These are phyloP conservation scores for Acronicta leporina DNA, from an alignment of 2,888 invertebrate genomes.

Conservation along the genomic window DNA sequence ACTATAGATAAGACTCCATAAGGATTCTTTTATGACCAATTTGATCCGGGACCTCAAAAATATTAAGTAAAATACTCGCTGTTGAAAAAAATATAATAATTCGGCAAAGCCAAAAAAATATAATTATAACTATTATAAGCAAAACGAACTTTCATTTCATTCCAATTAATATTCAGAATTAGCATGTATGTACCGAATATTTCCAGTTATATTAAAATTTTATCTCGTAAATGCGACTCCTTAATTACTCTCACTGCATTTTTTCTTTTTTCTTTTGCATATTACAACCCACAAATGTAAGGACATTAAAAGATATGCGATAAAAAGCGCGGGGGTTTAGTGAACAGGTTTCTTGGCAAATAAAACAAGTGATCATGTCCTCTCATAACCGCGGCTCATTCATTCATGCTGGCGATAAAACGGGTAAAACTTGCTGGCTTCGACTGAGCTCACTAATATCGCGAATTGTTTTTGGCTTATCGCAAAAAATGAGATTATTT, in stretches of 20 bases:
- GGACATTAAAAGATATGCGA: constrained; percentile 50
- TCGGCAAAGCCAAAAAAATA: background rate
- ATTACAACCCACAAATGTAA: constrained; percentile 34
- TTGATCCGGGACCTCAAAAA: no score
- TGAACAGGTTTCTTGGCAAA: constrained; percentile 64
- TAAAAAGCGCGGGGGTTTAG: constrained; percentile 41
- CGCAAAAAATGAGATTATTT: background rate
- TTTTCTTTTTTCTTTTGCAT: constrained; percentile 38
- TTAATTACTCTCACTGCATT: constrained; percentile 41
- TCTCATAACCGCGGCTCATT: constrained; percentile 56
- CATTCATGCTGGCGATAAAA: constrained; percentile 70
- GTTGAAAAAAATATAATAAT: no score
- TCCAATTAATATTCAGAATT: background rate
- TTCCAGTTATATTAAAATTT: constrained; percentile 5
- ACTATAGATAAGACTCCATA: no score
- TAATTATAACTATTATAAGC: background rate
- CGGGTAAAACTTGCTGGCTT: constrained; percentile 51
- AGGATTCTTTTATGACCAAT: no score
- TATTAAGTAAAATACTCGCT: no score
- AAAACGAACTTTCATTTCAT: background rate
- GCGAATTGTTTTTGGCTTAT: constrained; percentile 34
- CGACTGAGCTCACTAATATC: constrained; percentile 38
- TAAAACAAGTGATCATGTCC: constrained; percentile 66
- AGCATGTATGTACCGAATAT: background rate
- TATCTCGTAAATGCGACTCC: constrained; percentile 5